Evolutionary conservation across 1,140 invertebrate genomes (phyloP), one percentile per base, ranked within the genome.

Genomic region (Eupristina koningsbergeri): DNA sequence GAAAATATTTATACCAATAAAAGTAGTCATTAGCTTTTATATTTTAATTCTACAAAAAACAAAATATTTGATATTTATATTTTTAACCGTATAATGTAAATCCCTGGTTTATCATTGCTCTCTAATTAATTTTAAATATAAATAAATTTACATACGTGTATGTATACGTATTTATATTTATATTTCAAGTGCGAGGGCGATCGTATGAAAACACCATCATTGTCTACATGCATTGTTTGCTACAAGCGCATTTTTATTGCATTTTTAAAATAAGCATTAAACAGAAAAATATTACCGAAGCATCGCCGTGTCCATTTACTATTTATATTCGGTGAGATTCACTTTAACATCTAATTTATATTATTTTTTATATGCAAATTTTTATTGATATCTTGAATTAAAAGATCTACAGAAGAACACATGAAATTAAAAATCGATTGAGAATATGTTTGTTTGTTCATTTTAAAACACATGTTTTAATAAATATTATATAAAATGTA

Each of bases 141-240:
- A 47, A 47, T 29, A 47, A 31, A 74, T 50, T 31, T 74, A 31
- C 34, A 17, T 74, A 74, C 15, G 45, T n/a, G 11, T 45, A 29
- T 45, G 45, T 73, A 73, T n/a, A n/a, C n/a, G 9, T 45, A 41
- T n/a, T 29, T 73, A 9, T 45, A 7, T 73, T 1, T 1, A 45
- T 45, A 45, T 73, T 45, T 45, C 11, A 45, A 45, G 36, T 34
- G 31, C 26, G 73, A 22, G 7, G 45, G 7, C 11, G 17, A 19
- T 78, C n/a, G 34, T 22, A 47, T 84, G 69, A 41, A 80, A 84
- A 84, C 69, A 80, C 69, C 77, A 80, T 84, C 58, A 64, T 75
- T 29, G 8, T 75, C 13, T 36, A 19, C 76, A 64, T 80, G 29
- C 77, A 84, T 26, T 61, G 6, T 84, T 64, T 74, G 22, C 39